Percentiles rank a stretch among this genome's conserved stretches.
Conservation (phyloP, 2,797 vertebrate genomes). For the Hyperoplus immaculatus region DNA sequence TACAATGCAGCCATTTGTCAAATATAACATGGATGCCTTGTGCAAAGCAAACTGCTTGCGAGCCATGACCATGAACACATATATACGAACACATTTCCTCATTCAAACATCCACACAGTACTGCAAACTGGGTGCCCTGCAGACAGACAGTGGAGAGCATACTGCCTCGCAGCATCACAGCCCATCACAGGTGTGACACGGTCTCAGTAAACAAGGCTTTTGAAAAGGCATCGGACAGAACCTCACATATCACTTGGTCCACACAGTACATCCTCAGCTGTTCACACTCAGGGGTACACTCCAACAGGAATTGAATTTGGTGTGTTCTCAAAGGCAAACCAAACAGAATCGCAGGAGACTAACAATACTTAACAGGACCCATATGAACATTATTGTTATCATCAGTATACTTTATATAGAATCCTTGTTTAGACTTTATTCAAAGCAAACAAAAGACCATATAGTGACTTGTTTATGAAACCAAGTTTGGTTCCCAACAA, state of each 20-base stretch:
- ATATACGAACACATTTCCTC: conserved; percentile 2
- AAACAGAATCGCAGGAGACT: background rate
- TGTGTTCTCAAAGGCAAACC: too few relatives aligned
- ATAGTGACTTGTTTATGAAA: too few relatives aligned
- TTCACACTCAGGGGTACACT: too few relatives aligned
- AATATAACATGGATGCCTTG: background rate
- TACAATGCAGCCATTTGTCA: background rate
- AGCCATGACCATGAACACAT: background rate
- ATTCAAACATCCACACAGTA: background rate
- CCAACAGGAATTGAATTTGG: too few relatives aligned
- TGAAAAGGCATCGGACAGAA: background rate
- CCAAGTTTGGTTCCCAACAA: background rate
- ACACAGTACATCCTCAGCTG: background rate
- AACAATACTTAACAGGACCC: background rate
- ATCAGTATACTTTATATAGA: too few relatives aligned
- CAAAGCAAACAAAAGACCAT: too few relatives aligned
- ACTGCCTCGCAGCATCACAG: background rate
- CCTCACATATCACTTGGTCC: background rate
- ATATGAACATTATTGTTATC: background rate
- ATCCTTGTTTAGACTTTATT: too few relatives aligned
- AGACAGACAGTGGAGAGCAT: background rate
- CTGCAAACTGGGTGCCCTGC: background rate
- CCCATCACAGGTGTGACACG: background rate
- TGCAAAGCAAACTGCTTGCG: background rate
- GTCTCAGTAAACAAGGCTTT: background rate